These are phyloP conservation scores for Esperia sulphurella DNA, from an alignment of 2,888 invertebrate species.

Conservation along the genomic window DNA sequence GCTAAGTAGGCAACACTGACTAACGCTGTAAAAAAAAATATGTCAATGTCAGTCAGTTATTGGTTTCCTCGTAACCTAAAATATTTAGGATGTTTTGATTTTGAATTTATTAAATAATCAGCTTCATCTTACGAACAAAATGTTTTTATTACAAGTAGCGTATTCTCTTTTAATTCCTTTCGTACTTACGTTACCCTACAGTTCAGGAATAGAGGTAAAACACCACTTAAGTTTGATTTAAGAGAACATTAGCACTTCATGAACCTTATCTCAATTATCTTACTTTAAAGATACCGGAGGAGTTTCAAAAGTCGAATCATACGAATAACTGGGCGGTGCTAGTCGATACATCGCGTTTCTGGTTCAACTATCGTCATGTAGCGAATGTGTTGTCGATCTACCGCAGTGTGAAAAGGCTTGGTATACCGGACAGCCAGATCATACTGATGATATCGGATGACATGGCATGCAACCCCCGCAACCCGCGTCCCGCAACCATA, in stretches of 20 bases:
- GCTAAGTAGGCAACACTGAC: too few species aligned
- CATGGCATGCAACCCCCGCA: conserved; percentile 99
- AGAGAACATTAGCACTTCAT: not conserved
- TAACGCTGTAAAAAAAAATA: too few species aligned
- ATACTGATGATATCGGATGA: conserved; percentile 99
- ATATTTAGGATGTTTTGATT: too few species aligned
- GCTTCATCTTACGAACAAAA: too few species aligned
- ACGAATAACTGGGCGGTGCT: conserved; percentile 99
- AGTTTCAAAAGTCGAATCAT: conserved; percentile 84
- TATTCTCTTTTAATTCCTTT: not conserved
- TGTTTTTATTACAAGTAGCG: not conserved
- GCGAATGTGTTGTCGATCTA: conserved; percentile 99
- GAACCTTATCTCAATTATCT: not conserved
- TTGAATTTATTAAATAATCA: not conserved
- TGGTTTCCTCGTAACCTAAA: too few species aligned
- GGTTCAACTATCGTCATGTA: conserved; percentile 99
- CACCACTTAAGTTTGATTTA: not conserved
- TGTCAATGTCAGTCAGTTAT: too few species aligned
- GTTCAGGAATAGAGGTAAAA: conserved; percentile 11
- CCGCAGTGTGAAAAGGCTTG: conserved; percentile 97
- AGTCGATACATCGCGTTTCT: conserved; percentile 98
- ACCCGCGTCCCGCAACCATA: conserved; percentile 97
- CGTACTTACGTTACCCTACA: not conserved
- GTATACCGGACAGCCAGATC: conserved; percentile 99
- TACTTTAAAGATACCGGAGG: conserved; percentile 62